Percentiles rank a stretch among this genome's conserved stretches.
Evolutionary conservation across 2,888 invertebrate species (phyloP).

Genomic region (Nezara viridula): DNA sequence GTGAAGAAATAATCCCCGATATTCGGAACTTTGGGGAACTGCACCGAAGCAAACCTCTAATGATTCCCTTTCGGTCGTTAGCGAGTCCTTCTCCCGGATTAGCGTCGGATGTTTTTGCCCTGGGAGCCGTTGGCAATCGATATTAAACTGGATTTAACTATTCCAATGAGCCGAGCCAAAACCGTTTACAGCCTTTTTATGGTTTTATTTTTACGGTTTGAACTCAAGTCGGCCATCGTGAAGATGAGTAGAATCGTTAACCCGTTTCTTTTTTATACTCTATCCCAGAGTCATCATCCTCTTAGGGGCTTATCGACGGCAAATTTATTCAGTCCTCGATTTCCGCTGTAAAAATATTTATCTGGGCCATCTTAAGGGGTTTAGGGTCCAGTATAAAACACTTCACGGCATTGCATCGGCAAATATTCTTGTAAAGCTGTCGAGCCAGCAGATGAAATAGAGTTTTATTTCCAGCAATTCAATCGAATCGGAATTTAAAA

Average conservation of each 20-base stretch:
- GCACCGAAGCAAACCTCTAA: neutral
- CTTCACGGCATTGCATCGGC: neutral
- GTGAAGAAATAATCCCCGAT: neutral
- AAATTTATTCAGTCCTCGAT: constrained; percentile 43
- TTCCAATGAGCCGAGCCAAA: neutral
- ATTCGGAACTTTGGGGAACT: neutral
- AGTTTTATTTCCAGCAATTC: neutral
- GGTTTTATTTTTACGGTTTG: constrained; percentile 39
- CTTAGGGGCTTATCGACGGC: neutral
- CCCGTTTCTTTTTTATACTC: constrained; percentile 36
- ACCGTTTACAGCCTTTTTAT: constrained; percentile 31
- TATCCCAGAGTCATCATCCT: constrained; percentile 12
- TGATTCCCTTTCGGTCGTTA: constrained; percentile 44
- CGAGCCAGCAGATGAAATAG: neutral
- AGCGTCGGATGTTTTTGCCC: constrained; percentile 40
- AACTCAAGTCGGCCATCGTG: neutral
- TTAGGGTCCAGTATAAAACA: neutral
- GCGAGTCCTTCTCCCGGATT: constrained; percentile 27
- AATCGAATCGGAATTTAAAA: neutral
- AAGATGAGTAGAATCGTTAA: constrained; percentile 43
- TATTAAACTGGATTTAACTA: constrained; percentile 45
- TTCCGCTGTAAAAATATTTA: constrained; percentile 9
- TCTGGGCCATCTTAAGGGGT: neutral
- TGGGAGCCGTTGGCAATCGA: neutral
- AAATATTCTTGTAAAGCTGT: neutral